phyloP scores from a whole-genome alignment of 2,888 invertebrate species.

The Drosophila meridiana region DNA sequence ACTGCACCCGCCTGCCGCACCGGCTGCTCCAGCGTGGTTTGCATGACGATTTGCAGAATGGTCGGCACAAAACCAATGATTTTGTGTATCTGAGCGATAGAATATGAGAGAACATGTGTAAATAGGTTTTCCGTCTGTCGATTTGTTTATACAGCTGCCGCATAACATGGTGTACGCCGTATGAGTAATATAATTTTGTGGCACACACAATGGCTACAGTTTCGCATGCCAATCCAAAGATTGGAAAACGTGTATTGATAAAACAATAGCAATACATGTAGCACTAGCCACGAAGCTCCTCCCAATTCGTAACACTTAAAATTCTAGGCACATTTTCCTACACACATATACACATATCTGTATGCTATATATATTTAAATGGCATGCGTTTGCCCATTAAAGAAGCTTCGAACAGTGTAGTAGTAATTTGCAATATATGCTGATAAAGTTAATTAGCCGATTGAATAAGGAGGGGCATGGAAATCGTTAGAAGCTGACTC shows the following conservation, averaged over 20 bases:
- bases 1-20: constrained; percentile 98
- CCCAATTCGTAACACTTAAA: constrained; percentile 46
- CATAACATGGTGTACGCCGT: constrained; percentile 14
- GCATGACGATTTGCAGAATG: constrained; percentile 96
- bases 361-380: constrained; percentile 32
- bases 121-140: constrained; percentile 27
- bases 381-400: constrained; percentile 48
- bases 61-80: constrained; percentile 98
- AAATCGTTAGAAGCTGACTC: constrained; percentile 77
- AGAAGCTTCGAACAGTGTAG: constrained; percentile 37
- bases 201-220: constrained; percentile 24
- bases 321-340: constrained; percentile 62
- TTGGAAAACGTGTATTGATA: constrained; percentile 45
- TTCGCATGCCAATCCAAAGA: constrained; percentile 34
- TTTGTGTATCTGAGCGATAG: constrained; percentile 90
- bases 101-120: constrained; percentile 26
- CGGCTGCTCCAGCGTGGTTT: constrained; percentile 94
- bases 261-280: constrained; percentile 50
- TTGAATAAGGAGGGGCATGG: constrained; percentile 54
- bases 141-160: constrained; percentile 73
- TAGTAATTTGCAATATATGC: constrained; percentile 48
- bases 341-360: constrained; percentile 20
- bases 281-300: constrained; percentile 24
- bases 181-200: constrained; percentile 39
- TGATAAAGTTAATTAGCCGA: constrained; percentile 78